A percentile compares a stretch with the other conserved stretches of the same genome.
Conservation (phyloP, 2,888 invertebrate species). For the Caenorhabditis sinica region DNA sequence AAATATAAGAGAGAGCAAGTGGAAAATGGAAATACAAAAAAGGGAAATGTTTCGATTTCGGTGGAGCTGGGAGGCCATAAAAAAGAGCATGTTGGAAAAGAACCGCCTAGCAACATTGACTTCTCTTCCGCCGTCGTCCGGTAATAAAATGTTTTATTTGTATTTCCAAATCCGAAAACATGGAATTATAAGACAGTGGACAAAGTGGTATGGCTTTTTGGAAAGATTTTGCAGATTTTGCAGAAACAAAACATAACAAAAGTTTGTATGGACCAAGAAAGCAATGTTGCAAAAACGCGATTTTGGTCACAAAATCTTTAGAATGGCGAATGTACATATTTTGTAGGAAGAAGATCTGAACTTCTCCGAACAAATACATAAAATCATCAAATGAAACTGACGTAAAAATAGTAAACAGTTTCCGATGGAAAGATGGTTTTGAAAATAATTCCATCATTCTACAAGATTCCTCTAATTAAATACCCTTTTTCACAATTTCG, state of each 20-base stretch:
- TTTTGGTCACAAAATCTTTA: too few species aligned
- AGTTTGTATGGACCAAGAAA: background rate
- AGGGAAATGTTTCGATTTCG: slow-evolving; percentile 7
- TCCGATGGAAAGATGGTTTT: too few species aligned
- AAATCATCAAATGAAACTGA: too few species aligned
- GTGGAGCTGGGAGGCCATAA: background rate
- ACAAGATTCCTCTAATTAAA: too few species aligned
- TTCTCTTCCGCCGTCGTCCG: background rate
- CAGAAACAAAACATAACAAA: background rate
- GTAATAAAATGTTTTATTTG: slow-evolving; percentile 10
- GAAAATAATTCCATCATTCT: too few species aligned
- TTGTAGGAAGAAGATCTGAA: too few species aligned
- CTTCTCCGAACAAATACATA: too few species aligned
- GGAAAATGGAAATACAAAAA: background rate
- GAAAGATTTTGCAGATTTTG: background rate
- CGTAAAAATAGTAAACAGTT: too few species aligned
- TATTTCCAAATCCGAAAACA: background rate
- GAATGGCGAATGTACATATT: too few species aligned
- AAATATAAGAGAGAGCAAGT: background rate
- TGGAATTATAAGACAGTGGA: background rate
- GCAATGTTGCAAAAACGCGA: background rate
- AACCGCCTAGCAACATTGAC: slow-evolving; percentile 28
- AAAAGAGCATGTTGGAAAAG: background rate
- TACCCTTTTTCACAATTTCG: background rate
- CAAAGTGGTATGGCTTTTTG: background rate